Percentiles rank a stretch among this genome's conserved stretches.
phyloP scores from a whole-genome alignment of 2,888 invertebrate species.

The Drosophila meridionalis region DNA sequence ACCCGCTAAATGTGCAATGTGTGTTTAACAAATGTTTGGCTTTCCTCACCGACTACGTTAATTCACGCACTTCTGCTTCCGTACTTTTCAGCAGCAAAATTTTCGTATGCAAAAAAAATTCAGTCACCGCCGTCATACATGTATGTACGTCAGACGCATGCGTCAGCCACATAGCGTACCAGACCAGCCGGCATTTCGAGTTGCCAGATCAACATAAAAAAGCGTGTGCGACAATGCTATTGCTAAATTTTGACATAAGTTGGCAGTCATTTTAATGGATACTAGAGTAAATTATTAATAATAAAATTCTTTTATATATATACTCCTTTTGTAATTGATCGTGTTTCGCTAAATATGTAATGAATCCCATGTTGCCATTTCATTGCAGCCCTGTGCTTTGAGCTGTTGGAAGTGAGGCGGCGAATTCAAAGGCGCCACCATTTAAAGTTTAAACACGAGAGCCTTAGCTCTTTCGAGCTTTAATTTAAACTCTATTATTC shows the following conservation, averaged over 20 bases:
- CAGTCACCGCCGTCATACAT: conserved; percentile 49
- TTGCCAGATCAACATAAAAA: conserved; percentile 19
- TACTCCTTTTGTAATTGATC: too few species aligned
- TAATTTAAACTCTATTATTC: neutral
- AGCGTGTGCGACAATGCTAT: neutral
- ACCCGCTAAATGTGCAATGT: conserved; percentile 39
- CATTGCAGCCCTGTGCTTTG: conserved; percentile 12
- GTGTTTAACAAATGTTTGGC: conserved; percentile 21
- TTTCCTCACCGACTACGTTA: conserved; percentile 43
- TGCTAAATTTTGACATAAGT: neutral
- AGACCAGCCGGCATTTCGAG: conserved; percentile 43
- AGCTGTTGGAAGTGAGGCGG: neutral
- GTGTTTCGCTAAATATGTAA: neutral
- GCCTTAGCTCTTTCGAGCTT: neutral
- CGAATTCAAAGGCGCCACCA: conserved; percentile 1
- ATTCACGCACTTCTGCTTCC: conserved; percentile 58
- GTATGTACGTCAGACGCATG: conserved; percentile 50
- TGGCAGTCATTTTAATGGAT: neutral
- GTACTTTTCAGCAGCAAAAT: conserved; percentile 50
- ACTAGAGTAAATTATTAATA: too few species aligned
- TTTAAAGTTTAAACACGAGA: neutral
- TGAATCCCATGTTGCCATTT: neutral
- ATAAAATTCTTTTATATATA: too few species aligned
- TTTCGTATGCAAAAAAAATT: conserved; percentile 65
- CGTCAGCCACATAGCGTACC: conserved; percentile 39